Percentiles rank a stretch among this genome's conserved stretches.
Conservation (phyloP, 2,113 vertebrate species). For the Melanerpes aurifrons region DNA sequence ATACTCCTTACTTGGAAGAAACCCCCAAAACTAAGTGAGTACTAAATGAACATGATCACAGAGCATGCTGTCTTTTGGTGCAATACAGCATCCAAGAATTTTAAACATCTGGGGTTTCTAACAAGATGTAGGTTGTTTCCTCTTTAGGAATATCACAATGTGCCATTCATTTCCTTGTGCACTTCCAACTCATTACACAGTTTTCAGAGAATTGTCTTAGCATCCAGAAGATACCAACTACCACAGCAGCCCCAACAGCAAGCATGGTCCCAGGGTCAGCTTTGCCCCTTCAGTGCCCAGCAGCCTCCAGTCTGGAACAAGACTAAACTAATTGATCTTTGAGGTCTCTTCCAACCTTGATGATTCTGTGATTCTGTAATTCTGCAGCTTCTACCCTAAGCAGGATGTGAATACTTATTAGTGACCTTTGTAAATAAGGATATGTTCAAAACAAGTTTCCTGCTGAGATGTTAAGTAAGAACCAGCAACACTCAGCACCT, state of each 20-base stretch:
- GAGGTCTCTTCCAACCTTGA: too few species aligned
- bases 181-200: not conserved
- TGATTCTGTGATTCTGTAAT: not conserved
- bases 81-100: not conserved
- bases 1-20: not conserved
- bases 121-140: not conserved
- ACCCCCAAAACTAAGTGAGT: not conserved
- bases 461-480: not conserved
- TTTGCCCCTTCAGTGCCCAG: not conserved
- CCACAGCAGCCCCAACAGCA: not conserved
- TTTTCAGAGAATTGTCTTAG: not conserved
- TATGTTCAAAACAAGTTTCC: not conserved
- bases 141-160: not conserved
- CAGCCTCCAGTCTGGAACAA: not conserved
- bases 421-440: not conserved
- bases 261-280: not conserved
- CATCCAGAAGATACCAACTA: not conserved
- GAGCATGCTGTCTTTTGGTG: not conserved
- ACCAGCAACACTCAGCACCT: not conserved
- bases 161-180: not conserved
- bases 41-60: not conserved
- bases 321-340: not conserved
- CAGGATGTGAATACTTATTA: not conserved
- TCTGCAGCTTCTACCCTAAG: not conserved
- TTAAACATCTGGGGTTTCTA: not conserved